Conservation (phyloP, 2,888 invertebrate genomes). For the Pasiphila rectangulata region DNA sequence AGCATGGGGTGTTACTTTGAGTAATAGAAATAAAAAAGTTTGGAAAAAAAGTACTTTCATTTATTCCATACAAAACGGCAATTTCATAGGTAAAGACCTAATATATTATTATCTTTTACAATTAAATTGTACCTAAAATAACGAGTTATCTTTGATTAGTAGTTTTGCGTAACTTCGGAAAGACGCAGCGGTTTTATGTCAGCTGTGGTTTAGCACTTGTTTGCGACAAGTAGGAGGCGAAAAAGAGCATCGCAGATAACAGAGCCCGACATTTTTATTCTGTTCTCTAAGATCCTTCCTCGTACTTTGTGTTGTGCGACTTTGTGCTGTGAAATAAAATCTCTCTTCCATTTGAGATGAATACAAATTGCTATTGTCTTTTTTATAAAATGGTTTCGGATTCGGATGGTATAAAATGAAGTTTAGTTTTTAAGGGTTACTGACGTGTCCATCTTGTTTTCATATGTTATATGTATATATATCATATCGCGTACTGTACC, state of each 20-base stretch:
- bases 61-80: no score
- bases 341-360: slow-evolving; percentile 21
- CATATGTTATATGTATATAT: no score
- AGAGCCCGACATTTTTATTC: slow-evolving; percentile 25
- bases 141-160: no score
- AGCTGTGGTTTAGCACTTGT: slow-evolving; percentile 27
- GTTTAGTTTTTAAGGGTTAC: no score
- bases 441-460: no score
- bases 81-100: no score
- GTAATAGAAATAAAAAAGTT: no score
- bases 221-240: slow-evolving; percentile 31
- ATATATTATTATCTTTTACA: no score
- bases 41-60: no score
- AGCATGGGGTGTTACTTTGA: no score
- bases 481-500: no score
- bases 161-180: neutral
- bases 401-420: neutral
- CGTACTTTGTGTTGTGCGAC: slow-evolving; percentile 17
- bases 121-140: no score
- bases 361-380: slow-evolving; percentile 19
- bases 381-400: neutral
- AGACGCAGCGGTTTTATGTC: slow-evolving; percentile 5
- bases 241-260: slow-evolving; percentile 27
- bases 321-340: slow-evolving; percentile 26
- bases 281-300: slow-evolving; percentile 12